Percentiles rank a stretch among this genome's conserved stretches.
Conservation (phyloP, 1,140 invertebrate genomes). For the Drosophila bifasciata region DNA sequence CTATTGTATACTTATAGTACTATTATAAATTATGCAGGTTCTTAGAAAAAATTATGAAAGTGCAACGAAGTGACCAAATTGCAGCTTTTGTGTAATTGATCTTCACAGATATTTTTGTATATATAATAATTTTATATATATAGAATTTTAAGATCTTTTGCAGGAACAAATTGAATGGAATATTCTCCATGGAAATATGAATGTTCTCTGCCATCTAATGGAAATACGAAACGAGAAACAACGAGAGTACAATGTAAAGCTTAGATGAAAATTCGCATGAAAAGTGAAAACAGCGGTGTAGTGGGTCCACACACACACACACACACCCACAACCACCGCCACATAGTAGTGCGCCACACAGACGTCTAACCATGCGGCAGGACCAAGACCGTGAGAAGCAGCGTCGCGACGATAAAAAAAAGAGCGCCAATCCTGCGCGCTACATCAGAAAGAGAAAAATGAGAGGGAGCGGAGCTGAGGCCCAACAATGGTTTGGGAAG, state of each 20-base stretch:
- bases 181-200: too few relatives aligned
- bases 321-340: conserved; percentile 1
- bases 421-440: conserved; percentile 72
- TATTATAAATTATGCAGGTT: too few relatives aligned
- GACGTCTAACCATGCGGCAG: conserved; percentile 12
- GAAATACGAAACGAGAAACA: background rate
- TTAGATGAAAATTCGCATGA: conserved; percentile 45
- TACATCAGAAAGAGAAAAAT: conserved; percentile 38
- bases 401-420: conserved; percentile 48
- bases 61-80: too few relatives aligned
- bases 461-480: conserved; percentile 16
- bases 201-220: too few relatives aligned
- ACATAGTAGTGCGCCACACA: conserved; percentile 2
- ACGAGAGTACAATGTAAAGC: conserved; percentile 21
- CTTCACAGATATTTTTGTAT: too few relatives aligned
- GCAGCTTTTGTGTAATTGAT: too few relatives aligned
- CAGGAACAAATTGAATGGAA: too few relatives aligned
- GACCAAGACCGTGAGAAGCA: conserved; percentile 18
- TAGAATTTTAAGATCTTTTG: too few relatives aligned
- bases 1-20: too few relatives aligned
- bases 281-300: conserved; percentile 69
- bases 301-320: conserved; percentile 34
- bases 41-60: too few relatives aligned
- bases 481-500: conserved; percentile 11
- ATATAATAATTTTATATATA: too few relatives aligned